phyloP scores from a whole-genome alignment of 2,113 vertebrate species.

The Pteronura brasiliensis region DNA sequence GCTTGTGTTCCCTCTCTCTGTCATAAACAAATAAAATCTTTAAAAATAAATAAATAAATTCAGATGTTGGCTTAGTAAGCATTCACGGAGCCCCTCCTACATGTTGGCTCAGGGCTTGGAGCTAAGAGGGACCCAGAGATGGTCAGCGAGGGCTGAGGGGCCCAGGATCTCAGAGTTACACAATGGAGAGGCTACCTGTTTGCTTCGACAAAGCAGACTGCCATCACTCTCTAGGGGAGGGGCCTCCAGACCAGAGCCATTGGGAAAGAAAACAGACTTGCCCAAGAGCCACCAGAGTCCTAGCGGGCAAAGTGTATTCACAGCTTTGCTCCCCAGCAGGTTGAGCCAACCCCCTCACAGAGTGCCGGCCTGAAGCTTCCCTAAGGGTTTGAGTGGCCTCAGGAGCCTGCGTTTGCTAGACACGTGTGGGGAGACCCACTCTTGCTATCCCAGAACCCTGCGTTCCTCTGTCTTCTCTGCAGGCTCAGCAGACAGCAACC shows the following conservation, averaged over 20 bases:
- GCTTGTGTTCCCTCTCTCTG: no score
- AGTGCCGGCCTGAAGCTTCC: neutral
- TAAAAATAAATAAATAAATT: neutral
- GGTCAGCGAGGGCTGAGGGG: no score
- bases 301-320: neutral
- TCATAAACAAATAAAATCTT: no score
- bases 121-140: neutral
- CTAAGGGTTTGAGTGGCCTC: neutral
- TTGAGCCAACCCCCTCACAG: neutral
- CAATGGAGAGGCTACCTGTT: fast-evolving
- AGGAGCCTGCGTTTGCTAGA: neutral
- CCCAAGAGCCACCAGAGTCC: neutral
- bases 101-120: neutral
- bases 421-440: neutral
- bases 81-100: neutral
- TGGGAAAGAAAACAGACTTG: neutral
- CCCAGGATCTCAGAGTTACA: neutral
- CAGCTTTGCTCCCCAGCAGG: neutral
- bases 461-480: neutral
- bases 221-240: neutral
- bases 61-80: neutral
- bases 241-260: neutral
- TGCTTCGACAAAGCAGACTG: neutral
- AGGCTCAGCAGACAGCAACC: neutral
- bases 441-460: neutral